Evolutionary conservation across 2,888 invertebrate species (phyloP).

Genomic region (Caenorhabditis sp.): DNA sequence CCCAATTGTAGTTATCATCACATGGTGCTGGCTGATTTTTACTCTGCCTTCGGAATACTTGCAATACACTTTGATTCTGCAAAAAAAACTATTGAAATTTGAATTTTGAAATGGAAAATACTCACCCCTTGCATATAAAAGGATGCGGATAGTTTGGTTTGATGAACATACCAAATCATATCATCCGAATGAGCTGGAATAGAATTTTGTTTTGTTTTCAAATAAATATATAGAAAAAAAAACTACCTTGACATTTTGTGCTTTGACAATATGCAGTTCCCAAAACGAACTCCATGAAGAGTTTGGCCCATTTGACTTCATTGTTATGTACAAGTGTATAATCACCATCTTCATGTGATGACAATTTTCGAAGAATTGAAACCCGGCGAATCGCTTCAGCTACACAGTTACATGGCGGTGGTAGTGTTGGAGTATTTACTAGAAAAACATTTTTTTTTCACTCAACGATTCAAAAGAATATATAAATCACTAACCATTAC

Average conservation of each 20-base stretch:
- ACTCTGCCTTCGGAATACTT: constrained; percentile 96
- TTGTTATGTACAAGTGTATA: constrained; percentile 53
- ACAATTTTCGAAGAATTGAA: constrained; percentile 35
- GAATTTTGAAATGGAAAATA: background rate
- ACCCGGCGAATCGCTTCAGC: constrained; percentile 50
- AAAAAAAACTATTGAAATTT: background rate
- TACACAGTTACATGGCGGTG: constrained; percentile 46
- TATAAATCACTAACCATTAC: background rate
- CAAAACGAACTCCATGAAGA: constrained; percentile 67
- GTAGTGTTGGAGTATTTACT: constrained; percentile 9
- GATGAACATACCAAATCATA: constrained; percentile 71
- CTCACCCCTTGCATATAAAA: constrained; percentile 39
- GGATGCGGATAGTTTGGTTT: constrained; percentile 39
- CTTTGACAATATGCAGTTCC: constrained; percentile 49
- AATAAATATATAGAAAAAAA: background rate
- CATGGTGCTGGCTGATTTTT: constrained; percentile 89
- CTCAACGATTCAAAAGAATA: background rate
- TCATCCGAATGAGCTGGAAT: constrained; percentile 66
- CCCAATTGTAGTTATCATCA: constrained; percentile 96
- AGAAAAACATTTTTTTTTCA: constrained; percentile 8
- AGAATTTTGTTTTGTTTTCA: constrained; percentile 3
- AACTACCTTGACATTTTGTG: constrained; percentile 46
- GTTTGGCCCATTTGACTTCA: constrained; percentile 57
- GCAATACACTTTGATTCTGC: constrained; percentile 75
- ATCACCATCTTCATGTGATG: constrained; percentile 45